Conservation (phyloP, 2,888 invertebrate genomes). For the Saturnia japonica region DNA sequence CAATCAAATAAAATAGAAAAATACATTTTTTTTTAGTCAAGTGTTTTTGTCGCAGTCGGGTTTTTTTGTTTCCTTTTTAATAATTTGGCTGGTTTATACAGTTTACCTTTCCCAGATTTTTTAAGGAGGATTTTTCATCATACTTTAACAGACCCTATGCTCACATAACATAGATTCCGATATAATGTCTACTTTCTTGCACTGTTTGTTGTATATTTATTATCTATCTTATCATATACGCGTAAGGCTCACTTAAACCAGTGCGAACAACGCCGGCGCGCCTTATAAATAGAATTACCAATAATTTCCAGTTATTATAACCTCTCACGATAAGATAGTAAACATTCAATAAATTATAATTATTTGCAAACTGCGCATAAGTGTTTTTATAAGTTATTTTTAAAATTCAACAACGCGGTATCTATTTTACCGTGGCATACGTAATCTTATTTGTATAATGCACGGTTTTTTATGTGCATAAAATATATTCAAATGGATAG, state of each 20-base stretch:
- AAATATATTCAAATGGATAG: no score
- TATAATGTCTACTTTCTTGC: background rate
- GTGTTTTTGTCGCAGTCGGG: no score
- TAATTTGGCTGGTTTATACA: no score
- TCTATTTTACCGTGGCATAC: background rate
- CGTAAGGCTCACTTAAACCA: background rate
- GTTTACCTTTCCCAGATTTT: no score
- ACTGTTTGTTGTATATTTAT: background rate
- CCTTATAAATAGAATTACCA: background rate
- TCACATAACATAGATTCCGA: background rate
- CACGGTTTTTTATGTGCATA: no score
- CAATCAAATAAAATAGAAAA: no score
- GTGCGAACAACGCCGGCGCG: background rate
- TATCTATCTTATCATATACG: background rate
- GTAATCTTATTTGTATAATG: no score
- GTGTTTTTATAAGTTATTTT: background rate
- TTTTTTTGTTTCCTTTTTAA: no score
- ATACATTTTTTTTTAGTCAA: no score
- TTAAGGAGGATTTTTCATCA: no score
- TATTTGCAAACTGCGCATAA: conserved; percentile 8
- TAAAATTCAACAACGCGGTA: background rate
- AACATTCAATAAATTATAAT: conserved; percentile 1
- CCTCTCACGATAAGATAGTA: conserved; percentile 17
- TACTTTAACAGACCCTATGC: no score
- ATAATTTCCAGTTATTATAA: conserved; percentile 41